Conservation (phyloP, 2,797 vertebrate genomes). For the Cossypha dichroa region DNA sequence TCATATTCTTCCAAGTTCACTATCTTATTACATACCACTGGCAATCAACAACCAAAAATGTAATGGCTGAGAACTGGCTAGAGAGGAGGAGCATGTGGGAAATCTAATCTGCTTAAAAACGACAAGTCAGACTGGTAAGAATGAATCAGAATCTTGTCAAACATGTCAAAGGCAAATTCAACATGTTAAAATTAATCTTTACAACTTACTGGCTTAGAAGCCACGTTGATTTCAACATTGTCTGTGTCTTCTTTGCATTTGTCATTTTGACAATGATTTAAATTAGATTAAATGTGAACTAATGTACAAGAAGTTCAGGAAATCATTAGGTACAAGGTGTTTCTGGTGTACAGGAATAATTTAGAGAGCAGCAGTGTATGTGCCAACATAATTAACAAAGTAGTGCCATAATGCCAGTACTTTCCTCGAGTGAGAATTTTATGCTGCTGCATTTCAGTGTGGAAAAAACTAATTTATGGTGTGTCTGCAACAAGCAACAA, state of each 20-base stretch:
- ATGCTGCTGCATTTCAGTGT: neutral
- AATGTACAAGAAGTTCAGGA: neutral
- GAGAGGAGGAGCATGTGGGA: neutral
- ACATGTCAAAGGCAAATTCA: neutral
- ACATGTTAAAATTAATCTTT: neutral
- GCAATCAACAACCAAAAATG: neutral
- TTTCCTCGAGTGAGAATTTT: conserved; percentile 40
- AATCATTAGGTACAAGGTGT: neutral
- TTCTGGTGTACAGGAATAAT: conserved; percentile 30
- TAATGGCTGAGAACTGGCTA: neutral
- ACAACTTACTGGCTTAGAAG: neutral
- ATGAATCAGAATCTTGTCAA: neutral
- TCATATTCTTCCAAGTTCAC: neutral
- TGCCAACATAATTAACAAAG: conserved; percentile 63
- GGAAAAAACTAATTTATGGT: conserved; percentile 56
- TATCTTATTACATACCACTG: neutral
- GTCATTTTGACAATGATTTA: neutral
- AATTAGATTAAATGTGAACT: conserved; percentile 21
- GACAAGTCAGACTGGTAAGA: neutral
- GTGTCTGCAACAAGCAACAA: conserved; percentile 2
- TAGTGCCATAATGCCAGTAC: conserved; percentile 14
- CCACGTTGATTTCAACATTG: neutral
- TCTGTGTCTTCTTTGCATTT: neutral
- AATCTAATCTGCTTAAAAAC: neutral
- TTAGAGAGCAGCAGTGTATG: conserved; percentile 2